Evolutionary conservation across 1,140 invertebrate genomes (phyloP).

Genomic region (Apis dorsata): DNA sequence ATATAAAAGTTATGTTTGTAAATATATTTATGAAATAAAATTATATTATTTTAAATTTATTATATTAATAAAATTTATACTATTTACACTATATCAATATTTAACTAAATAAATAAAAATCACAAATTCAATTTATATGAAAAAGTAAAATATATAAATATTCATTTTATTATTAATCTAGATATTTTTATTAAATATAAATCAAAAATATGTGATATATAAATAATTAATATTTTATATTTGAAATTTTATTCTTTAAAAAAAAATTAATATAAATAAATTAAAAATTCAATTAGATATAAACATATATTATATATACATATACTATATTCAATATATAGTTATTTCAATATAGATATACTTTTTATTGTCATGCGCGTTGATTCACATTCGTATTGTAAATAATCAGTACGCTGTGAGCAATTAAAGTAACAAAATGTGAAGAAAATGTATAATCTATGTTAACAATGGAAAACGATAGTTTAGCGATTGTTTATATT

Average conservation of each 20-base stretch:
- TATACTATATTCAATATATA: neutral
- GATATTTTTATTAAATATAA: neutral
- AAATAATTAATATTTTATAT: neutral
- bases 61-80: neutral
- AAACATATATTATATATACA: neutral
- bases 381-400: slow-evolving; percentile 7
- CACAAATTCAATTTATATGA: neutral
- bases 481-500: slow-evolving; percentile 65
- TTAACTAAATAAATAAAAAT: neutral
- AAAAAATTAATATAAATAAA: neutral
- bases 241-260: neutral
- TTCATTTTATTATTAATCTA: neutral
- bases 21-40: neutral
- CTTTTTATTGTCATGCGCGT: slow-evolving; percentile 10
- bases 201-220: neutral
- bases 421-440: slow-evolving; percentile 27
- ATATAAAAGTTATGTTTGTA: neutral
- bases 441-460: slow-evolving; percentile 1
- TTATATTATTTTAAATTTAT: neutral
- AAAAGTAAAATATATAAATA: neutral
- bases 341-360: neutral
- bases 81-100: neutral
- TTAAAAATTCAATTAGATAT: neutral
- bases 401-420: slow-evolving; percentile 25
- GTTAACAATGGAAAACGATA: slow-evolving; percentile 71